Percentiles rank a stretch among this genome's conserved stretches.
Conservation (phyloP, 37 sponge, comb jelly and placozoan species). For the Eunapius fragilis region DNA sequence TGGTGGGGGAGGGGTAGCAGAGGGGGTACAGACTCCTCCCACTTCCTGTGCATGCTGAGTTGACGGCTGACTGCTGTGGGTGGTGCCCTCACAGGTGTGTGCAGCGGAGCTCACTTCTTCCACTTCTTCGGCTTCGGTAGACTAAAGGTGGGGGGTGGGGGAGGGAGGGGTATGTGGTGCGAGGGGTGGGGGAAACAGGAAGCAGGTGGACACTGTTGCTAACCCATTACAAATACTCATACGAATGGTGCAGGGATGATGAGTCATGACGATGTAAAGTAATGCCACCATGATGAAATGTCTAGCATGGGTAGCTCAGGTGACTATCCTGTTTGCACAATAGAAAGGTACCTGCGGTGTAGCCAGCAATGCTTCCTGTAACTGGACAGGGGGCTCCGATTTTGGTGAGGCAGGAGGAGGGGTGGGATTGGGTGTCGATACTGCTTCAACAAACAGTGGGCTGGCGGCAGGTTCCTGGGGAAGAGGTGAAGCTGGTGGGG, state of each 20-base stretch:
- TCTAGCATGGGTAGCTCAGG: too few relatives aligned
- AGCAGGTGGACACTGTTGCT: too few relatives aligned
- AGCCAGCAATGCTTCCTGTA: neutral
- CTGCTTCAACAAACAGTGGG: neutral
- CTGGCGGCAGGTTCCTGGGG: neutral
- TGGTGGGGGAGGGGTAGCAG: slow-evolving; percentile 6
- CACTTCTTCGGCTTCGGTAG: neutral
- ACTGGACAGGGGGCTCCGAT: neutral
- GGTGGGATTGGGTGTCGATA: slow-evolving; percentile 43
- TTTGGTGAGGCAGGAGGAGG: slow-evolving; percentile 34
- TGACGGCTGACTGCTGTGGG: neutral
- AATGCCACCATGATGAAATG: too few relatives aligned
- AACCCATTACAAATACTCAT: too few relatives aligned
- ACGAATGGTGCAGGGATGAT: too few relatives aligned
- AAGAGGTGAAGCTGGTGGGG: neutral
- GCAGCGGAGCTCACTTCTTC: neutral
- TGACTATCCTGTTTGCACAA: too few relatives aligned
- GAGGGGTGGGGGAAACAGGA: too few relatives aligned
- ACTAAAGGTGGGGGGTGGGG: neutral
- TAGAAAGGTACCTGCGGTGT: slow-evolving; percentile 72
- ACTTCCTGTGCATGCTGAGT: neutral
- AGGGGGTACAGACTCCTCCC: neutral
- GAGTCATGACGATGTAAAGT: too few relatives aligned
- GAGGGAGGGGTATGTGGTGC: too few relatives aligned
- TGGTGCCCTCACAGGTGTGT: neutral